Evolutionary conservation across 2,113 vertebrate species (phyloP).

Genomic region (Chascanopsetta lugubris): DNA sequence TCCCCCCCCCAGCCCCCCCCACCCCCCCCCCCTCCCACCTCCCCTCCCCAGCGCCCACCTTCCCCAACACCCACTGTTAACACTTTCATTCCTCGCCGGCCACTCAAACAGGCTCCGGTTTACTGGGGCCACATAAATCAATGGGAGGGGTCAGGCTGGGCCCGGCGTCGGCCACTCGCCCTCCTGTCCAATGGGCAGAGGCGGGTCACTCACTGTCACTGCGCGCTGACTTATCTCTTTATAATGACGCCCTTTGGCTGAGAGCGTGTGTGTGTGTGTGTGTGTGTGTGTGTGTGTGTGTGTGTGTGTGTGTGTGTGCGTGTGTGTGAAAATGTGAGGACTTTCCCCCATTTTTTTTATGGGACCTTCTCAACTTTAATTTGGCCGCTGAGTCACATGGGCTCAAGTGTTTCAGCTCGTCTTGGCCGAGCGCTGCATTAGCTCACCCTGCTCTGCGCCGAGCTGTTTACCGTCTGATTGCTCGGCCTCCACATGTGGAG

Average conservation of each 20-base stretch:
- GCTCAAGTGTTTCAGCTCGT: constrained; percentile 11
- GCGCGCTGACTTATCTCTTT: constrained; percentile 74
- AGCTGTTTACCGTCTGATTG: constrained; percentile 49
- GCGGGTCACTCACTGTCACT: constrained; percentile 71
- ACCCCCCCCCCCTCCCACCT: too few relatives aligned
- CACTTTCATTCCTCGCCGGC: constrained; percentile 82
- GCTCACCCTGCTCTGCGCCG: constrained; percentile 16
- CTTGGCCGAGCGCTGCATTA: constrained; percentile 32
- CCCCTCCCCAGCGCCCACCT: constrained; percentile 59
- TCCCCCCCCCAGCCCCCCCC: too few relatives aligned
- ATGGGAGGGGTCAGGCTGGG: constrained; percentile 59
- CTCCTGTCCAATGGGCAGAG: constrained; percentile 57
- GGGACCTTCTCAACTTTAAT: constrained; percentile 12
- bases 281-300: too few relatives aligned
- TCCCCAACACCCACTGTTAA: constrained; percentile 76
- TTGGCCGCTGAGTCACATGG: constrained; percentile 29
- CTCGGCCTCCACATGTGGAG: constrained; percentile 36
- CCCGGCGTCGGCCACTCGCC: constrained; percentile 57
- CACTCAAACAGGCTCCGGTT: constrained; percentile 76
- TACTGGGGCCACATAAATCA: constrained; percentile 81
- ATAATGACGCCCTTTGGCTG: constrained; percentile 71
- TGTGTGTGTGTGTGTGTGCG: constrained; percentile 17
- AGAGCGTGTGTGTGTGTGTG: constrained; percentile 47
- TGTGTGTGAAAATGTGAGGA: neutral
- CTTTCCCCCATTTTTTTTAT: constrained; percentile 3